These are phyloP conservation scores for Dione juno DNA, from an alignment of 2,888 invertebrate species.

Conservation along the genomic window DNA sequence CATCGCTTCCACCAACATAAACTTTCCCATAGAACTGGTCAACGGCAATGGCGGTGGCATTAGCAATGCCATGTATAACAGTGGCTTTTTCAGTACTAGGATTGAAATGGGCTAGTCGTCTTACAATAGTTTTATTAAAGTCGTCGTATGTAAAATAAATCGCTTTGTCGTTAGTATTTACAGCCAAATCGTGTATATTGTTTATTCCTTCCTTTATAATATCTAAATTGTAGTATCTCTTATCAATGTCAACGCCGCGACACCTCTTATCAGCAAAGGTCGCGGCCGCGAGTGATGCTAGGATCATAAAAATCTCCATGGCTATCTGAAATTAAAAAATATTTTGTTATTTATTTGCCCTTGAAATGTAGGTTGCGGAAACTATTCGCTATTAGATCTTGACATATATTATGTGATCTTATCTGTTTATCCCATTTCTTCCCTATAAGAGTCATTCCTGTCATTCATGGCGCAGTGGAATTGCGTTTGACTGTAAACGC, in stretches of 20 bases:
- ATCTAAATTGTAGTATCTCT: slow-evolving; percentile 64
- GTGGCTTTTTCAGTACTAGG: slow-evolving; percentile 56
- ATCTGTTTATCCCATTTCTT: background rate
- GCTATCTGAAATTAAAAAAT: slow-evolving; percentile 29
- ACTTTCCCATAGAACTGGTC: slow-evolving; percentile 64
- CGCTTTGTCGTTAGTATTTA: slow-evolving; percentile 66
- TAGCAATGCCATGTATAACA: slow-evolving; percentile 64
- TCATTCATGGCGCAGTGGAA: too few relatives aligned
- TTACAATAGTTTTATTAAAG: slow-evolving; percentile 54
- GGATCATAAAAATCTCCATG: slow-evolving; percentile 52
- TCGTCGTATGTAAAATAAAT: slow-evolving; percentile 71
- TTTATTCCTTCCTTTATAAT: slow-evolving; percentile 71
- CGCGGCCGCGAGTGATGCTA: slow-evolving; percentile 50
- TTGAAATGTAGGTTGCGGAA: background rate
- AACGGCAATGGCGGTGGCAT: slow-evolving; percentile 68
- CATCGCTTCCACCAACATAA: slow-evolving; percentile 68
- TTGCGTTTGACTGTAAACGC: too few relatives aligned
- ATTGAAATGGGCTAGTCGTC: slow-evolving; percentile 61
- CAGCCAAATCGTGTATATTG: slow-evolving; percentile 60
- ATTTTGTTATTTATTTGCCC: slow-evolving; percentile 10
- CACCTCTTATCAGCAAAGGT: slow-evolving; percentile 58
- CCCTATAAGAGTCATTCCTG: too few relatives aligned
- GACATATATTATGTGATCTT: background rate
- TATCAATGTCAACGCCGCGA: slow-evolving; percentile 60
- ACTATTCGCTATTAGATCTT: background rate